Percentiles rank a stretch among this genome's conserved stretches.
phyloP scores from a whole-genome alignment of 2,113 vertebrate genomes.

The Fulica atra region DNA sequence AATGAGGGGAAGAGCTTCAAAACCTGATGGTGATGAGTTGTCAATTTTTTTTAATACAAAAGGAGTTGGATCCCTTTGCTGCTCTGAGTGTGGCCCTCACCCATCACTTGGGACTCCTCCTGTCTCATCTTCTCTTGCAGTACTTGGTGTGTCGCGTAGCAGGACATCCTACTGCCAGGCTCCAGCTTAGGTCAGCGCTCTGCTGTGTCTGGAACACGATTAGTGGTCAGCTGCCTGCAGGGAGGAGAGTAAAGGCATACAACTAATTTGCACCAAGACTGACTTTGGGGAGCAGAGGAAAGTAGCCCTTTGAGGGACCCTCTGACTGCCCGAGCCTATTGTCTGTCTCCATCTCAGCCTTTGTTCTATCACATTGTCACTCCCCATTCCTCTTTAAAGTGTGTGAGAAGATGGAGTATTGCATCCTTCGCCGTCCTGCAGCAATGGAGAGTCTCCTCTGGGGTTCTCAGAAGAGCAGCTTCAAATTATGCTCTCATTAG shows the following conservation, averaged over 20 bases:
- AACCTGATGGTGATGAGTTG: background rate
- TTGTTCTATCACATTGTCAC: background rate
- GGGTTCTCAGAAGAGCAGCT: conserved; percentile 80
- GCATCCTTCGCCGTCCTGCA: conserved; percentile 66
- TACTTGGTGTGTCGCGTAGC: background rate
- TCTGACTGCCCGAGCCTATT: background rate
- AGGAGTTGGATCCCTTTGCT: background rate
- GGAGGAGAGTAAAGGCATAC: background rate
- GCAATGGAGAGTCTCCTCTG: conserved; percentile 74
- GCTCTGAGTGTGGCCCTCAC: background rate
- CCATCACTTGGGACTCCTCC: background rate
- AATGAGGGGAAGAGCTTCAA: background rate
- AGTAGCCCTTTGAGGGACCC: background rate
- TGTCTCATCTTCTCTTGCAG: background rate
- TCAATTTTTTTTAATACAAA: background rate
- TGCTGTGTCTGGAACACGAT: rapidly evolving
- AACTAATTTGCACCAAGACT: background rate
- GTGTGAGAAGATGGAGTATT: conserved; percentile 8
- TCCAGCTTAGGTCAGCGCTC: background rate
- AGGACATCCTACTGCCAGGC: rapidly evolving
- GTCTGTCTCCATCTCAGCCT: background rate
- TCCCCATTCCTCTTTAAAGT: background rate
- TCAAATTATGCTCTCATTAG: conserved; percentile 96
- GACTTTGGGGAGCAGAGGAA: background rate
- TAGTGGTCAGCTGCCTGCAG: background rate